A percentile compares a stretch with the other conserved stretches of the same genome.
Conservation (phyloP, 2,797 vertebrate genomes). For the Calcarius lapponicus region DNA sequence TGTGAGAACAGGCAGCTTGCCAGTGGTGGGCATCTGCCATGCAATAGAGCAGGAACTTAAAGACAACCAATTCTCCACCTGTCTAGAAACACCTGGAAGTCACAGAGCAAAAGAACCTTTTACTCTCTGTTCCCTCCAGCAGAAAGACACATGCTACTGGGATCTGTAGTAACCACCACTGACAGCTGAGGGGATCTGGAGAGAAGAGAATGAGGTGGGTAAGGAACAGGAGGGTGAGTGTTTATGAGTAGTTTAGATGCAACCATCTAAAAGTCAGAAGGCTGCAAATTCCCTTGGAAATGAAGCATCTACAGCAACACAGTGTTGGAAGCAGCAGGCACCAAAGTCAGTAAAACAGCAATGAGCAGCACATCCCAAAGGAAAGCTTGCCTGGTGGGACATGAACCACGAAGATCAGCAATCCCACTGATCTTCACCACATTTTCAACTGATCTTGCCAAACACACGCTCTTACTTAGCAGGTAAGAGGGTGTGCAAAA, state of each 20-base stretch:
- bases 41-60: neutral
- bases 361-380: neutral
- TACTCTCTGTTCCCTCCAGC: neutral
- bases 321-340: neutral
- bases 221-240: neutral
- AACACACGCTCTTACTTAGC: neutral
- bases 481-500: neutral
- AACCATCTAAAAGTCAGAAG: neutral
- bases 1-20: neutral
- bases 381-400: neutral
- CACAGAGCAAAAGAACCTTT: neutral
- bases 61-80: neutral
- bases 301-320: neutral
- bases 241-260: neutral
- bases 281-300: neutral
- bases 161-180: neutral
- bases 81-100: fast-evolving
- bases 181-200: neutral
- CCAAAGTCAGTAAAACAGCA: neutral
- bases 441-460: neutral
- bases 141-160: neutral
- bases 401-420: neutral
- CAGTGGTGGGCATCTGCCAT: fast-evolving
- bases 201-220: neutral
- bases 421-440: neutral